Evolutionary conservation across 2,113 vertebrate species (phyloP), one percentile per base, ranked within the genome.

Genomic region (Tragelaphus scriptus): DNA sequence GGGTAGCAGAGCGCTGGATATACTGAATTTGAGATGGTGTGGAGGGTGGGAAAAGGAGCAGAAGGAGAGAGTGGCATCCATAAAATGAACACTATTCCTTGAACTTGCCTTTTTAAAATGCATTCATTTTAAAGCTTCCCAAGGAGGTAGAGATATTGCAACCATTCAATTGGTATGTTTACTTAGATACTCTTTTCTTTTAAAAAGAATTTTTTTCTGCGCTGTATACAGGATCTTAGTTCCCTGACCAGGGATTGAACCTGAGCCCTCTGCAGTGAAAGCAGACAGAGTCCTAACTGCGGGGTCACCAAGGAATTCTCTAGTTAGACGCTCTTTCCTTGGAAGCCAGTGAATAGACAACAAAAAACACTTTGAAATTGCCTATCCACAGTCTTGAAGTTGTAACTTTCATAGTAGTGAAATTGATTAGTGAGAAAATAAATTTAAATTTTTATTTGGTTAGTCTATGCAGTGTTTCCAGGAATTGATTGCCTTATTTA

Each of bases 391-490:
- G 59, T 84, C 56, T 79, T 84, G 17, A 90, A 90, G 49, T 96
- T 94, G 7, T n/a, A 75, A 85, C 82, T 61, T 87, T 91, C 85
- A 75, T 8, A 71, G n/a, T 25, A 75, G 15, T 71, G 23, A 55
- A 86, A 25, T 61, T 92, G 47, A 51, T 90, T 87, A 79, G 14
- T 87, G 89, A 90, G 63, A 68, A 86, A 95, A 93, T 49, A 93
- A 92, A 84, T 49, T 90, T 94, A 12, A 16, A 15, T 95, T 98
- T 96, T 92, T 79, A 51, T 92, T 97, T 96, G 36, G 58, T 86
- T 91, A 79, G 63, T 90, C 47, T 65, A 23, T 94, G 68, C 21
- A 75, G 63, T 88, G 47, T 55, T 97, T 85, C 94, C 47, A 75
- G 7, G 63, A 88, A 58, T 85, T 93, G 63, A 94, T 90, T 95